Evolutionary conservation across 1,140 invertebrate genomes (phyloP).

Genomic region (Patella vulgata): DNA sequence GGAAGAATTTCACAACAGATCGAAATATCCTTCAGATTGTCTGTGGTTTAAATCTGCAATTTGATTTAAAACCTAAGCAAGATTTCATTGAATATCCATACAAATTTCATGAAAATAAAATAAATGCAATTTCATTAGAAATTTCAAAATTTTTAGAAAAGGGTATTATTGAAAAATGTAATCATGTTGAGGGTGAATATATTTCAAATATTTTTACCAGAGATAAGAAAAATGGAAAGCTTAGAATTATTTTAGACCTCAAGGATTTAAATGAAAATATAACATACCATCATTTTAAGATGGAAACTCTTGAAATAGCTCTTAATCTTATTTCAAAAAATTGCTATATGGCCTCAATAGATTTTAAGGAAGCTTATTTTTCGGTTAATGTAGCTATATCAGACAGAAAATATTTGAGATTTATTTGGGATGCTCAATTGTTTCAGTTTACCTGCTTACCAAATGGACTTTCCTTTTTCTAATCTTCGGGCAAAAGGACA

Average conservation of each 20-base stretch:
- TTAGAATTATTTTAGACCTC: slow-evolving; percentile 14
- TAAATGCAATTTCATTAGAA: not conserved
- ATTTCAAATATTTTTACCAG: slow-evolving; percentile 8
- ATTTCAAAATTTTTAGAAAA: slow-evolving; percentile 8
- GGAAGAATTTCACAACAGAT: no score
- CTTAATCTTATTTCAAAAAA: slow-evolving; percentile 1
- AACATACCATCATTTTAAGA: slow-evolving; percentile 15
- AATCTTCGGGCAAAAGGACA: not conserved
- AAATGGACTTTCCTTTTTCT: slow-evolving; percentile 11
- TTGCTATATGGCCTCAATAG: slow-evolving; percentile 12
- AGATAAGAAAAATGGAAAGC: slow-evolving; percentile 5
- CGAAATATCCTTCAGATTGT: no score
- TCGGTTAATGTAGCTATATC: not conserved
- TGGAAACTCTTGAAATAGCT: slow-evolving; percentile 10
- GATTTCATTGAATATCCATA: no score
- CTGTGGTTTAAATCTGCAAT: no score
- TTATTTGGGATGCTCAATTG: slow-evolving; percentile 5
- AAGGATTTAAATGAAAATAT: slow-evolving; percentile 3
- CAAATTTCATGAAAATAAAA: not conserved
- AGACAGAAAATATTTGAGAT: slow-evolving; percentile 14
- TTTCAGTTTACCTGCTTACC: slow-evolving; percentile 19
- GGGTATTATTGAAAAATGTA: not conserved
- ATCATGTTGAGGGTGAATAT: slow-evolving; percentile 14
- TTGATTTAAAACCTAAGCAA: no score
- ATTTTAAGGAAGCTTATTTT: slow-evolving; percentile 17